Conservation (phyloP, 2,888 invertebrate genomes). For the Drosophila seclusa region DNA sequence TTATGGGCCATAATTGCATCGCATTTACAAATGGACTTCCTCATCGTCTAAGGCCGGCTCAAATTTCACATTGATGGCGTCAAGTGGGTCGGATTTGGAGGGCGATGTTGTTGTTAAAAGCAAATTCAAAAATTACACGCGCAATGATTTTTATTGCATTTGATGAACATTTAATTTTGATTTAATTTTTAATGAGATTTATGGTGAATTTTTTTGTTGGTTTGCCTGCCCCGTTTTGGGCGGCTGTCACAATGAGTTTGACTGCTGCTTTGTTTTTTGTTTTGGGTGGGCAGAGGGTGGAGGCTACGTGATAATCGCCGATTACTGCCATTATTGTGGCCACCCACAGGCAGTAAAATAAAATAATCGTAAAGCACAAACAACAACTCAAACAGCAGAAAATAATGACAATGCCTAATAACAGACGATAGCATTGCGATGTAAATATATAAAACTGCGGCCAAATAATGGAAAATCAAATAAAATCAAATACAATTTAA, state of each 20-base stretch:
- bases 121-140: conserved; percentile 52
- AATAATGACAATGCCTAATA: conserved; percentile 42
- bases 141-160: conserved; percentile 72
- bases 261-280: conserved; percentile 18
- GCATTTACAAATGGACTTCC: conserved; percentile 46
- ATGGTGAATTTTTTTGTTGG: conserved; percentile 32
- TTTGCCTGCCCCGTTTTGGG: conserved; percentile 27
- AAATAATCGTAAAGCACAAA: conserved; percentile 32
- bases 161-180: conserved; percentile 76
- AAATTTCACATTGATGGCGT: conserved; percentile 27
- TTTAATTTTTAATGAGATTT: conserved; percentile 76
- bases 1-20: conserved; percentile 33
- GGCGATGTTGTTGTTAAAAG: conserved; percentile 10
- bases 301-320: conserved; percentile 67
- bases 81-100: neutral
- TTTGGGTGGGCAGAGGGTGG: neutral
- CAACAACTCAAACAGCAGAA: conserved; percentile 18
- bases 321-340: conserved; percentile 68
- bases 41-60: conserved; percentile 32
- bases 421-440: conserved; percentile 16
- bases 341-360: conserved; percentile 59
- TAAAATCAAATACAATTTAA: conserved; percentile 22
- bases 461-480: conserved; percentile 35
- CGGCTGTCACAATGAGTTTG: conserved; percentile 47
- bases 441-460: conserved; percentile 42